Evolutionary conservation across 2,113 vertebrate genomes (phyloP), one percentile per base, ranked within the genome.

Genomic region (Thalassarche chlororhynchos): DNA sequence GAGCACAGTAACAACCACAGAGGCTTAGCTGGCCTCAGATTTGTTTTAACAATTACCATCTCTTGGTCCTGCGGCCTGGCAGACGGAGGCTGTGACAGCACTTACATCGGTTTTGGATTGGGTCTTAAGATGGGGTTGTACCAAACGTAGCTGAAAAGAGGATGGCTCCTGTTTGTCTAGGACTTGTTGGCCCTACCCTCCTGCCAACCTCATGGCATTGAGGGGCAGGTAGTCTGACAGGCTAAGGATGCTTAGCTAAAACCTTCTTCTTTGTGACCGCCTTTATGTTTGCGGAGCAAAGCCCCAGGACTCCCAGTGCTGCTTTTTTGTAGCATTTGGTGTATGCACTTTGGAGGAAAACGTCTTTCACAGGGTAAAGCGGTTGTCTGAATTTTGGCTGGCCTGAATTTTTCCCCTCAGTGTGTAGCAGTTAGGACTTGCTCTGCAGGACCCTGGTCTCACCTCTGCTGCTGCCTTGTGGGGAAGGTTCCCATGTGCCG

Each of bases 41-140:
- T 87, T 97, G 65, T 89, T 76, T 54, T 54, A 65, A 68, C 44
- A 49, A 38, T 95, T 91, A 54, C 71, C 54, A 14, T 47, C 40
- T 60, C 1, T 55, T 52, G 77, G 65, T 82, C 42, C 29, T 31
- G 71, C 10, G 60, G 12, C 72, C 76, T 58, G 44, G 46, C 52
- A 51, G 74, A 12, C 0, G 0, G 65, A n/a, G 61, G 60, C 49
- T 75, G 34, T 78, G 84, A 51, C 40, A n/a, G 49, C 1, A 2
- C 18, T 76, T 61, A 8, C 2, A 24, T 52, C 6, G 0, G 4
- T 47, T 84, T 71, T 1, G 7, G 60, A 18, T 4, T 57, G 17
- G 21, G 51, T 82, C 52, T 76, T 91, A 14, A 44, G 18, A 44
- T 25, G 51, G 26, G 17, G 5, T 61, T 69, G 25, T 65, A 64